Conservation (phyloP, 2,888 invertebrate species). For the Nymphalis polychloros region DNA sequence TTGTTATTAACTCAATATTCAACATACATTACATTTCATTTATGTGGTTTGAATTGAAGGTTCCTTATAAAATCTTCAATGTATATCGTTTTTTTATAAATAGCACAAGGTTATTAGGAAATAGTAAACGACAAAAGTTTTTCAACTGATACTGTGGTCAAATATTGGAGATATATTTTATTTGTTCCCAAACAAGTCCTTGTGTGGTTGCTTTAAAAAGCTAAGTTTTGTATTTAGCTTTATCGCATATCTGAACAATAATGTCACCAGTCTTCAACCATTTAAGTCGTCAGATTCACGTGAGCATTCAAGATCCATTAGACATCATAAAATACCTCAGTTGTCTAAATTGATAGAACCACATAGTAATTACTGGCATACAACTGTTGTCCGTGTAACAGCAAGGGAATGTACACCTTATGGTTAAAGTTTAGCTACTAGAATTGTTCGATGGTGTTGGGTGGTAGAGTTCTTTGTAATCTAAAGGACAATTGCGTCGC, state of each 20-base stretch:
- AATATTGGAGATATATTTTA: constrained; percentile 43
- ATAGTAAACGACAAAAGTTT: constrained; percentile 42
- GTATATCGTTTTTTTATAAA: background rate
- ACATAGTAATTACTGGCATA: constrained; percentile 47
- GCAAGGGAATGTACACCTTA: constrained; percentile 26
- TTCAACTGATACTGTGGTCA: constrained; percentile 38
- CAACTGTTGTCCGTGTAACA: constrained; percentile 18
- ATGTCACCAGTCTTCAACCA: background rate
- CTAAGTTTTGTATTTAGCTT: background rate
- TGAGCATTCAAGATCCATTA: constrained; percentile 33
- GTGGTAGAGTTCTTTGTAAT: constrained; percentile 44
- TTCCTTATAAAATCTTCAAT: background rate
- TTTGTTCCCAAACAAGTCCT: constrained; percentile 36
- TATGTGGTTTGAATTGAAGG: background rate
- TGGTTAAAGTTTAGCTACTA: background rate
- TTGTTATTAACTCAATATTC: constrained; percentile 5
- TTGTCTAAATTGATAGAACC: constrained; percentile 49
- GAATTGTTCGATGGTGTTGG: constrained; percentile 11
- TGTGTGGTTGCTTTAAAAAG: constrained; percentile 18
- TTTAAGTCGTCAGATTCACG: constrained; percentile 19
- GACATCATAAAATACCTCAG: constrained; percentile 43
- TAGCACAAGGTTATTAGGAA: background rate
- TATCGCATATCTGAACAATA: background rate
- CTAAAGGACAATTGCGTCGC: constrained; percentile 62
- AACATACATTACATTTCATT: constrained; percentile 34